Base-by-base conservation (phyloP, 2,888 invertebrate genomes). In the Hirtodrosophila alboralis region DNA sequence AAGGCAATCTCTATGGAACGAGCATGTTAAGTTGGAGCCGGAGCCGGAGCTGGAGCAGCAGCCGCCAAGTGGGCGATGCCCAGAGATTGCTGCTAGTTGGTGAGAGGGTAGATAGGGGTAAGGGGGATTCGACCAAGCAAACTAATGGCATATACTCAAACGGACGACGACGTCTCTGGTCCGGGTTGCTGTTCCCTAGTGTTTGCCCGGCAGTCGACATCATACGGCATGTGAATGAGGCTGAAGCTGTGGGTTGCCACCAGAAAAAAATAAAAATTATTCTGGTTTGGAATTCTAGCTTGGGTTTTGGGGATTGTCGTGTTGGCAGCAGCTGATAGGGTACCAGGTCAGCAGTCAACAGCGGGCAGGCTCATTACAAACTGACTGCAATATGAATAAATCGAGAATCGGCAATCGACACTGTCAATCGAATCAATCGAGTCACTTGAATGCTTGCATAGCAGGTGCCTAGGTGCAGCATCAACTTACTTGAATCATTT, bases 31-130 rank as follows among this genome's bases (percentile, higher is more conserved):
- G 53, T 49, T 47, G 28, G 71, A 26, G 43, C 16, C 16, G 49
- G 30, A 47, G 37, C 51, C 23, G n/a, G n/a, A 38, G 53, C 45
- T 47, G 28, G 71, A 26, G 43, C 16, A 47, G 37, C 51, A 18
- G 62, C 47, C 33, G 61, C 51, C 69, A 69, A 69, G 69, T 69
- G 69, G 69, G 74, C 69, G 69, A 69, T 59, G 68, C 61, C 61
- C 73, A 52, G 47, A 10, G 23, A 18, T n/a, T 37, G n/a, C 1
- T 12, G 26, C 1, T 2, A 12, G 4, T 1, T 3, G 12, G 10
- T 4, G 18, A 18, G 18, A 18, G 18, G 5, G 18, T 18, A 1
- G 18, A 1, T 18, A 1, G 18, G 1, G 2, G 18, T 5, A 4
- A 3, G 10, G 12, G 26, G 16, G 16, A n/a, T n/a, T n/a, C n/a